Base-by-base conservation (phyloP, 2,797 vertebrate species). In the Chromobotia macracanthus region DNA sequence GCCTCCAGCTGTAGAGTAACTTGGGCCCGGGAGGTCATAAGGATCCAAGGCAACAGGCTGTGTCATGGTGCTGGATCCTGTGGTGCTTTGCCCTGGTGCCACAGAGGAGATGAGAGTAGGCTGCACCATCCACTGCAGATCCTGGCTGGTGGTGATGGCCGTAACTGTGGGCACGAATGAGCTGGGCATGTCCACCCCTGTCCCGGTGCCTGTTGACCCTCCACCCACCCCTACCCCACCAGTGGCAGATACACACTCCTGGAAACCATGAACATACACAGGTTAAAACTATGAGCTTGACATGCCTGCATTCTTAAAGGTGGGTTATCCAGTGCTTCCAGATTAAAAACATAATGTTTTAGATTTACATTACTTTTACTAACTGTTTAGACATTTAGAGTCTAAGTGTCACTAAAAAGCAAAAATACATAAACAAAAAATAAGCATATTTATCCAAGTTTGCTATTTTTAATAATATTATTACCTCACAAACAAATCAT, bases 91-190 rank as follows among this genome's bases (percentile, higher is more conserved):
- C 31, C 95, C 95, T 84, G 95, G 95, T 69, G 97, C 96, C 90
- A 97, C 95, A 1, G 97, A 99, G 77, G 97, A 97, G 90, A 97
- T 95, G 75, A 99, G 95, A 69, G 97, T 97, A 8, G 97, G 96
- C 81, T 98, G 97, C 72, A 97, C 96, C 91, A 99, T 92, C 97
- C 97, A 99, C 97, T 99, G 97, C 89, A 99, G 94, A 87, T 99
- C 97, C 89, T 96, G 97, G 88, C 97, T 99, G 86, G 95, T 96
- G 87, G 97, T 96, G 92, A 99, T 99, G 89, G 97, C 97, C 13
- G 97, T 99, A 90, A 98, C 96, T 71, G 97, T 99, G 88, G 97
- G 97, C 83, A 99, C 95, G 38, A 99, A 99, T 88, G 97, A 97
- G 90, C 96, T 90, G 28, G 96, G 96, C 96, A 97, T 98, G 87